A percentile compares a stretch with the other conserved stretches of the same genome.
These are phyloP conservation scores for Drosophila leonis DNA, from an alignment of 2,888 invertebrate species.

Conservation along the genomic window DNA sequence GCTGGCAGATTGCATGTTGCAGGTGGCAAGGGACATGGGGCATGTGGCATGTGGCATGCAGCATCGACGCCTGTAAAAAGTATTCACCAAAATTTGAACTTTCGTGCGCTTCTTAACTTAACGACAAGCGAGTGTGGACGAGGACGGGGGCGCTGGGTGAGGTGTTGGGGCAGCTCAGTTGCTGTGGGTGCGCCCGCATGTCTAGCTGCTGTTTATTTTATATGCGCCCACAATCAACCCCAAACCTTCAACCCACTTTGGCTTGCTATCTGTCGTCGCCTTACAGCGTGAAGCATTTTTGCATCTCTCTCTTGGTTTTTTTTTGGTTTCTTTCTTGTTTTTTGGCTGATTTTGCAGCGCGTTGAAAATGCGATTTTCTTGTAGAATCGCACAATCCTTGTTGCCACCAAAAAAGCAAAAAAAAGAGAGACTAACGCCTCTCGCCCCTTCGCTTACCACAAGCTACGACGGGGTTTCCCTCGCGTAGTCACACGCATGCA, in stretches of 20 bases:
- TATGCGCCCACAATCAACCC: constrained; percentile 30
- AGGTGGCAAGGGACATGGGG: not conserved
- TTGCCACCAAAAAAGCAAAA: not conserved
- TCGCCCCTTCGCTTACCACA: not conserved
- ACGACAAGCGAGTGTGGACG: constrained; percentile 28
- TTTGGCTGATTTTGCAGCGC: constrained; percentile 36
- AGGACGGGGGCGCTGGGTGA: not conserved
- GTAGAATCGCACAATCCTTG: constrained; percentile 48
- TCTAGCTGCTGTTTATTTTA: constrained; percentile 69
- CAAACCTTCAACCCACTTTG: constrained; percentile 1
- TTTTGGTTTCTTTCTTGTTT: not conserved
- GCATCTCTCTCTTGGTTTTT: constrained; percentile 30
- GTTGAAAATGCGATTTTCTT: constrained; percentile 78
- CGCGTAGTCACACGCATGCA: constrained; percentile 51
- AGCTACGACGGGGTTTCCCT: constrained; percentile 6
- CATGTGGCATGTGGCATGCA: constrained; percentile 1
- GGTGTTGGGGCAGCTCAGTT: not conserved
- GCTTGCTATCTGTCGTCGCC: constrained; percentile 64
- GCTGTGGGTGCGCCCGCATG: constrained; percentile 34
- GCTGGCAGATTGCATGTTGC: constrained; percentile 12
- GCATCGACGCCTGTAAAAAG: constrained; percentile 43
- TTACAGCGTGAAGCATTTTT: constrained; percentile 49
- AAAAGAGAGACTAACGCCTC: not conserved
- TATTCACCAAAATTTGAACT: constrained; percentile 68
- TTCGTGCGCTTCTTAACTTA: constrained; percentile 72